Conservation (phyloP, 2,888 invertebrate genomes). For the Thelaira solivaga region DNA sequence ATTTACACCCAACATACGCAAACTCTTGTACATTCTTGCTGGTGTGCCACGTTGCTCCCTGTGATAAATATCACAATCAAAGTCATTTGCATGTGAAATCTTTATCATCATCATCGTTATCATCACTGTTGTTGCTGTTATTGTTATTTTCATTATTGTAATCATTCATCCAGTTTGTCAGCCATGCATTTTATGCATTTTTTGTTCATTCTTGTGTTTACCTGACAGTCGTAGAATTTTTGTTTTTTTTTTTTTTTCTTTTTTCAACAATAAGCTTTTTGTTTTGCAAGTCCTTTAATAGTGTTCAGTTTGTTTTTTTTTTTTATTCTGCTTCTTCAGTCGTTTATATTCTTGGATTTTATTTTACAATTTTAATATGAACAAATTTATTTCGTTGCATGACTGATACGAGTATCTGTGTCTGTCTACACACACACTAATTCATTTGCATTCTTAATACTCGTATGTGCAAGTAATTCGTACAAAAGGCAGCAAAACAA, state of each 20-base stretch:
- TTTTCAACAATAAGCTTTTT: conserved; percentile 50
- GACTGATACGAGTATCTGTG: conserved; percentile 9
- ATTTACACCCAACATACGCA: not conserved
- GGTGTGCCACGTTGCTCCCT: conserved; percentile 4
- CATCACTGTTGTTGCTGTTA: not conserved
- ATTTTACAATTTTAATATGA: conserved; percentile 4
- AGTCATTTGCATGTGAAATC: not conserved
- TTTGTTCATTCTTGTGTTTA: conserved; percentile 33
- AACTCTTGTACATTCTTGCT: too few species aligned
- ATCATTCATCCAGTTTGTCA: conserved; percentile 23
- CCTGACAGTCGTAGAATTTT: conserved; percentile 54
- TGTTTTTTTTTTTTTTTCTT: too few species aligned
- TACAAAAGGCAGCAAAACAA: too few species aligned
- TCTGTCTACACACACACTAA: not conserved
- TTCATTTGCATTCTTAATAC: too few species aligned
- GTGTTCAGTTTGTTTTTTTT: too few species aligned
- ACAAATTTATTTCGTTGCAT: conserved; percentile 18
- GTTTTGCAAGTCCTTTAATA: conserved; percentile 12
- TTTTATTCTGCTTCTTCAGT: not conserved
- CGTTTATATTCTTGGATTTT: not conserved
- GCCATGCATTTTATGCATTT: conserved; percentile 22
- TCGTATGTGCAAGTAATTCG: too few species aligned
- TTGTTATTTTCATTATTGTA: not conserved
- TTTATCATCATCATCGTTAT: not conserved
- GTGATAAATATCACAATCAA: conserved; percentile 24